Conservation (phyloP, 2,113 vertebrate genomes). For the Rana temporaria region DNA sequence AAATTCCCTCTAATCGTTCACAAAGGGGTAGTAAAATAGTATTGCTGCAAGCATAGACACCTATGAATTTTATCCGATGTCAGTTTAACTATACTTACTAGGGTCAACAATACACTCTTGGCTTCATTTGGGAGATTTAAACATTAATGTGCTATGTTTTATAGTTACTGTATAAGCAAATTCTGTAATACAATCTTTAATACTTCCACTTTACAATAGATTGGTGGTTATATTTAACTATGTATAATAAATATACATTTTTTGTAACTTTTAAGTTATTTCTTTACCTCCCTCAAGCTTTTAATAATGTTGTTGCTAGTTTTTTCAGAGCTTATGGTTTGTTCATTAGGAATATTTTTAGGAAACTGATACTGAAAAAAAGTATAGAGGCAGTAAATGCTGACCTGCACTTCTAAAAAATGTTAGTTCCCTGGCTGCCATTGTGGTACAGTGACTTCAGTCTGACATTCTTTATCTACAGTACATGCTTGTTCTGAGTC, state of each 20-base stretch:
- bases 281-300: neutral
- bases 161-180: neutral
- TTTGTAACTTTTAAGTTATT: neutral
- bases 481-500: too few species aligned
- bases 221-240: neutral
- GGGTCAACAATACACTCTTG: neutral
- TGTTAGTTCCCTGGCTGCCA: too few species aligned
- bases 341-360: too few species aligned
- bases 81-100: slow-evolving; percentile 10
- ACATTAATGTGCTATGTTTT: slow-evolving; percentile 27
- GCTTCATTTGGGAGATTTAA: slow-evolving; percentile 20
- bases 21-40: slow-evolving; percentile 3
- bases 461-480: too few species aligned
- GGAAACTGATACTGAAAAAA: too few species aligned
- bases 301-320: too few species aligned
- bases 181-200: slow-evolving; percentile 10
- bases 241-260: neutral
- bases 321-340: too few species aligned
- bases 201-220: slow-evolving; percentile 9
- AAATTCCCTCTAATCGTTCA: slow-evolving; percentile 22
- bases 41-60: neutral
- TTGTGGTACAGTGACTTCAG: too few species aligned
- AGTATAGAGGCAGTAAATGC: too few species aligned
- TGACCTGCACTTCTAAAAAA: too few species aligned
- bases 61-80: slow-evolving; percentile 16